Evolutionary conservation across 2,888 invertebrate species (phyloP).

Genomic region (Altica lythri): DNA sequence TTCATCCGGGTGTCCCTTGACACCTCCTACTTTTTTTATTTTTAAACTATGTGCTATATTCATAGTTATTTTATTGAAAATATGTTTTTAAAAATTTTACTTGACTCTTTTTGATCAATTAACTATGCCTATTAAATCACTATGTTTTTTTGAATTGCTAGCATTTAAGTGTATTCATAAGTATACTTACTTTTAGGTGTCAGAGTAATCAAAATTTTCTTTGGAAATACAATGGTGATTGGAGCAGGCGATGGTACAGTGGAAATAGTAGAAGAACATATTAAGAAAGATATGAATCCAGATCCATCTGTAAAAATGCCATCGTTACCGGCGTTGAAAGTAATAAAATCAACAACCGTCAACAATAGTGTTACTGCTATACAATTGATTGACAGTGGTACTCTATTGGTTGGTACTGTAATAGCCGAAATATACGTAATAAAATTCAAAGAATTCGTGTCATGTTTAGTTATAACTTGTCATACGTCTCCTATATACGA

Average conservation of each 20-base stretch:
- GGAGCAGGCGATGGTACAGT: slow-evolving; percentile 87
- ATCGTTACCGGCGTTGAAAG: slow-evolving; percentile 56
- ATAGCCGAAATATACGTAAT: slow-evolving; percentile 82
- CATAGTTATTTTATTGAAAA: no score
- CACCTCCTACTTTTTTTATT: no score
- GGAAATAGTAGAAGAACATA: slow-evolving; percentile 66
- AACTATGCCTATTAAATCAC: no score
- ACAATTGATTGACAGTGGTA: slow-evolving; percentile 63
- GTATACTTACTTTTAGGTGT: no score
- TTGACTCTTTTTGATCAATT: no score
- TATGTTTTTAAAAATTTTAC: no score
- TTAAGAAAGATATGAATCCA: slow-evolving; percentile 20
- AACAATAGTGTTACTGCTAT: slow-evolving; percentile 77
- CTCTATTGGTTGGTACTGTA: slow-evolving; percentile 76
- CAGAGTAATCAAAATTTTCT: slow-evolving; percentile 66
- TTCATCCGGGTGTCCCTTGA: no score
- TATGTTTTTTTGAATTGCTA: no score
- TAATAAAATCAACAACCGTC: slow-evolving; percentile 61
- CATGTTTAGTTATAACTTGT: slow-evolving; percentile 77
- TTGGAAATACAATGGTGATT: slow-evolving; percentile 68
- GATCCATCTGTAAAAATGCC: slow-evolving; percentile 53
- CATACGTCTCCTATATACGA: slow-evolving; percentile 81
- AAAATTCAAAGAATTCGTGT: slow-evolving; percentile 68
- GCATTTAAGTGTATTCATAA: no score
- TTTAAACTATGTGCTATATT: no score